Conservation (phyloP, 2,888 invertebrate species). For the Galerucella calmariensis region DNA sequence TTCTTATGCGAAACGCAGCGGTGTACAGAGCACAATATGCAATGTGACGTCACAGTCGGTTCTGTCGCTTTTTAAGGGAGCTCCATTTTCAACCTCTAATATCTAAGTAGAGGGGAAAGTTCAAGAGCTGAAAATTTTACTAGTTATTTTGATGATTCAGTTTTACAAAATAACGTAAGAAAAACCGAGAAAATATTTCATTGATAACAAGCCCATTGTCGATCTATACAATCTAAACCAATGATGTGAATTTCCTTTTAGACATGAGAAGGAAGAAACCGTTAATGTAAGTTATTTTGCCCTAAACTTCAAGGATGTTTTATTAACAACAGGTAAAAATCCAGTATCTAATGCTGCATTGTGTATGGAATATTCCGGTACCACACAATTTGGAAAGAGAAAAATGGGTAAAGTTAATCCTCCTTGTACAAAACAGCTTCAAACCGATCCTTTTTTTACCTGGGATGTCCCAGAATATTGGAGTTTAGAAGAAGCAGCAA, state of each 20-base stretch:
- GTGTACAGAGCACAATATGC: too few relatives aligned
- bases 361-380: conserved; percentile 17
- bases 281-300: conserved; percentile 80
- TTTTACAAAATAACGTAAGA: too few relatives aligned
- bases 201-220: too few relatives aligned
- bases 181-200: too few relatives aligned
- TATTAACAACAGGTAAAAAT: conserved; percentile 94
- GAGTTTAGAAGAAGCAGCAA: conserved; percentile 73
- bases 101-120: too few relatives aligned
- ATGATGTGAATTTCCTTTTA: conserved; percentile 5
- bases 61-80: too few relatives aligned
- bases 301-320: conserved; percentile 95
- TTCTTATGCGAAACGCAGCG: too few relatives aligned
- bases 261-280: conserved; percentile 28
- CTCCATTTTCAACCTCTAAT: too few relatives aligned
- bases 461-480: conserved; percentile 69
- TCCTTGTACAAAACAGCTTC: conserved; percentile 56
- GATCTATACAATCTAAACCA: too few relatives aligned
- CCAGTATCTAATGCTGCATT: conserved; percentile 54
- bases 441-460: conserved; percentile 63
- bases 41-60: too few relatives aligned
- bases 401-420: conserved; percentile 5
- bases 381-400: conserved; percentile 26
- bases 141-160: too few relatives aligned
- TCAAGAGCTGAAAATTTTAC: too few relatives aligned